Evolutionary conservation across 2,888 invertebrate species (phyloP).

Genomic region (Magallana nippona): DNA sequence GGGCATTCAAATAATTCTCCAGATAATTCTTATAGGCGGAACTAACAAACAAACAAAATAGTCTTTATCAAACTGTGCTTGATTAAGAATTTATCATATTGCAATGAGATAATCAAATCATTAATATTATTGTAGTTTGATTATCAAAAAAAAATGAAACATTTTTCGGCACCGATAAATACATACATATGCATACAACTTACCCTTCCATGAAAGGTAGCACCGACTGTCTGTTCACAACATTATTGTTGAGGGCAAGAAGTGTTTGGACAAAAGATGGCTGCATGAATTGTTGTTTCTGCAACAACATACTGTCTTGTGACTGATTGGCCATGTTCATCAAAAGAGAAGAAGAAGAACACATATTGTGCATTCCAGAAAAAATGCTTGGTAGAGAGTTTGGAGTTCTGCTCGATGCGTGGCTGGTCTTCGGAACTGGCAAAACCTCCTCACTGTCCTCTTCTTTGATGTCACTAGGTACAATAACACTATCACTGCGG

Average conservation of each 20-base stretch:
- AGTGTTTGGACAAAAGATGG: slow-evolving; percentile 72
- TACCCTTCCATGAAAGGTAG: slow-evolving; percentile 72
- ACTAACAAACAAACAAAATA: slow-evolving; percentile 50
- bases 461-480: background rate
- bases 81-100: too few relatives aligned
- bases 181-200: slow-evolving; percentile 16
- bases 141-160: background rate
- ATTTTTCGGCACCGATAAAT: background rate
- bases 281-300: slow-evolving; percentile 56
- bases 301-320: slow-evolving; percentile 49
- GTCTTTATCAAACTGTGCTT: background rate
- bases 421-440: background rate
- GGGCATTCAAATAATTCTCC: slow-evolving; percentile 65
- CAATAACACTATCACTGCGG: slow-evolving; percentile 4
- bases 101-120: too few relatives aligned
- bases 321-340: slow-evolving; percentile 54
- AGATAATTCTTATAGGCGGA: slow-evolving; percentile 66
- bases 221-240: slow-evolving; percentile 67
- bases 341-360: slow-evolving; percentile 57
- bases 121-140: too few relatives aligned
- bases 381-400: slow-evolving; percentile 44
- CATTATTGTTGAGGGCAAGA: slow-evolving; percentile 68
- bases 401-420: slow-evolving; percentile 20
- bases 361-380: slow-evolving; percentile 48
- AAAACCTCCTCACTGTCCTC: background rate